A percentile compares a stretch with the other conserved stretches of the same genome.
These are phyloP conservation scores for Selenia dentaria DNA, from an alignment of 2,888 invertebrate genomes.

Conservation along the genomic window DNA sequence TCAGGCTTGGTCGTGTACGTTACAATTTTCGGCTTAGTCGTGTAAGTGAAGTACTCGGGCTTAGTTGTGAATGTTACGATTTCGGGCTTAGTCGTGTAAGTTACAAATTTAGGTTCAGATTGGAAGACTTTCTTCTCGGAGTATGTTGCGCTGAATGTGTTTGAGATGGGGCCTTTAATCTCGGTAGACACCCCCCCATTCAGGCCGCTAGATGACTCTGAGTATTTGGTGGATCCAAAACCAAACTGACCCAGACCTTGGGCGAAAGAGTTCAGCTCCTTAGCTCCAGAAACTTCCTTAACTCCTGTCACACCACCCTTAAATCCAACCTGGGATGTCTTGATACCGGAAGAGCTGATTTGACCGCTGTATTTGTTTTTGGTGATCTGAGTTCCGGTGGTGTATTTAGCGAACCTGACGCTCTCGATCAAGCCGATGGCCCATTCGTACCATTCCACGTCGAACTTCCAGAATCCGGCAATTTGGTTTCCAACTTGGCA, in stretches of 20 bases:
- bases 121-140: slow-evolving; percentile 69
- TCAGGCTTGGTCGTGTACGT: slow-evolving; percentile 57
- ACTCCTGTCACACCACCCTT: slow-evolving; percentile 37
- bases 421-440: slow-evolving; percentile 73
- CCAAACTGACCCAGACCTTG: slow-evolving; percentile 25
- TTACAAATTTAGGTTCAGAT: slow-evolving; percentile 58
- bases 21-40: slow-evolving; percentile 57
- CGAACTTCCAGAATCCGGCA: slow-evolving; percentile 85
- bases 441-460: slow-evolving; percentile 85
- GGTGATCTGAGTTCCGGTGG: slow-evolving; percentile 47
- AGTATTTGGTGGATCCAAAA: slow-evolving; percentile 46
- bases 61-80: slow-evolving; percentile 62
- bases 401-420: slow-evolving; percentile 61
- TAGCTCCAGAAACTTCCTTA: slow-evolving; percentile 13
- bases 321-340: slow-evolving; percentile 36
- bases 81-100: slow-evolving; percentile 66
- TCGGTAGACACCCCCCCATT: slow-evolving; percentile 43
- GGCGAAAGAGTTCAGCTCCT: slow-evolving; percentile 14
- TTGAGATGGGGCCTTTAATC: slow-evolving; percentile 61
- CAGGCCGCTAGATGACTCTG: slow-evolving; percentile 33
- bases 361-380: slow-evolving; percentile 48
- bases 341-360: slow-evolving; percentile 31
- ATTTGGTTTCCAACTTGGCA: slow-evolving; percentile 83
- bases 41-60: slow-evolving; percentile 60
- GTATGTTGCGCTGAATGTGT: slow-evolving; percentile 63